Base-by-base conservation (phyloP, 2,888 invertebrate species). In the Oscheius sp. region DNA sequence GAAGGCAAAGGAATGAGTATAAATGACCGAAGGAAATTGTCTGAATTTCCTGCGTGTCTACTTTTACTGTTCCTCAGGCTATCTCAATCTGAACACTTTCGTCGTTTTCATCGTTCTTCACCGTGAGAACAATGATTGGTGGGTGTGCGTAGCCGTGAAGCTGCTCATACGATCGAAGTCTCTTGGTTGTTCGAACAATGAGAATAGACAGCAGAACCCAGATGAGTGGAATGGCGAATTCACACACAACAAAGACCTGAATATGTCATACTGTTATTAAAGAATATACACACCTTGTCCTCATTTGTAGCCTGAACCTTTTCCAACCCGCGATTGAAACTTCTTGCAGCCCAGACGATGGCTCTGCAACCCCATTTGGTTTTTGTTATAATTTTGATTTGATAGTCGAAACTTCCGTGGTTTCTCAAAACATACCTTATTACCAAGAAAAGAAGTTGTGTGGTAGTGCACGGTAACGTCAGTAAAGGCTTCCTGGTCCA, bases 31-130 rank as follows among this genome's bases (percentile, higher is more conserved):
- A 21, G 21, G 21, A 21, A 21, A 21, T 21, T 21, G 21, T 21
- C 21, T 21, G 21, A 21, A 21, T 21, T 21, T 21, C 0, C 0
- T 21, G 21, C 21, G 21, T 21, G 21, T 21, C 21, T 21, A 21
- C 21, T 21, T 42, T 42, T 42, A 42, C 7, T 42, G 42, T 3
- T 47, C 13, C 10, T 74, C 55, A 84, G 21, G 84, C 81, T 53
- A 84, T 82, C 55, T 84, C 84, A 60, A 84, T 84, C 72, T 84
- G 84, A 55, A 84, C 84, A 71, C 83, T 83, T 57, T 84, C 84
- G 70, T 84, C 84, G 71, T 84, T 84, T 42, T 84, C 84, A 65
- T 84, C 84, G 51, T 84, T 84, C 66, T 84, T 84, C 63, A 84
- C 80, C 1, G 84, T 84, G 10, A 84, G 74, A 5, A 84, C 83